Conservation (phyloP, 2,888 invertebrate genomes). For the Drosophila picticornis region DNA sequence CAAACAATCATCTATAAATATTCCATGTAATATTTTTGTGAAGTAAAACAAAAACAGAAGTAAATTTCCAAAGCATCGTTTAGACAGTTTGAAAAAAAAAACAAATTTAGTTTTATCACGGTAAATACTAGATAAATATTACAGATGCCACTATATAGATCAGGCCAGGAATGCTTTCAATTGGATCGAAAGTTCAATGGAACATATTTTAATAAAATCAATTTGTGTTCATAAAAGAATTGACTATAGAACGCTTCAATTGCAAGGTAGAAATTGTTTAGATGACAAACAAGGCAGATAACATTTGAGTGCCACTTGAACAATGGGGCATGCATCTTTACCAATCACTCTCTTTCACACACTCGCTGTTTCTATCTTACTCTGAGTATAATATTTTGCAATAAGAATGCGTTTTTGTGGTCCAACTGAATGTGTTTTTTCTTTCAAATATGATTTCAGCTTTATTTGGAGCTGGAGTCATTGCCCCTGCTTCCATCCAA, state of each 20-base stretch:
- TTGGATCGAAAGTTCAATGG: background rate
- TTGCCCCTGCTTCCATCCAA: slow-evolving; percentile 1
- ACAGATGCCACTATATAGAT: background rate
- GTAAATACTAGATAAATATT: background rate
- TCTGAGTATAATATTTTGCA: slow-evolving; percentile 20
- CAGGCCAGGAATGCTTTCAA: background rate
- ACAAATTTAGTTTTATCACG: slow-evolving; percentile 3
- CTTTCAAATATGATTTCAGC: slow-evolving; percentile 33
- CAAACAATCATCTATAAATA: slow-evolving; percentile 1
- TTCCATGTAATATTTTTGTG: background rate
- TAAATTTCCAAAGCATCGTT: background rate
- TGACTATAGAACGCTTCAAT: slow-evolving; percentile 9
- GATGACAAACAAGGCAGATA: slow-evolving; percentile 12
- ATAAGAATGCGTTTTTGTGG: slow-evolving; percentile 40
- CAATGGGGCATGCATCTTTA: slow-evolving; percentile 2
- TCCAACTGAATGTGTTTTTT: slow-evolving; percentile 37
- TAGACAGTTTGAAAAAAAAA: background rate
- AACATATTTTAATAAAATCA: background rate
- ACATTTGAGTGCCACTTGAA: slow-evolving; percentile 14
- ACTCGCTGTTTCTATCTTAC: background rate
- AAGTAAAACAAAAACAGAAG: background rate
- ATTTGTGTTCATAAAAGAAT: slow-evolving; percentile 2
- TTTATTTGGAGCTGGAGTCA: slow-evolving; percentile 19
- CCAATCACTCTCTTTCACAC: background rate
- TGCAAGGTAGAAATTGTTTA: slow-evolving; percentile 1